Conservation (phyloP, 2,113 vertebrate species). For the Cryptomyrus ogoouensis region DNA sequence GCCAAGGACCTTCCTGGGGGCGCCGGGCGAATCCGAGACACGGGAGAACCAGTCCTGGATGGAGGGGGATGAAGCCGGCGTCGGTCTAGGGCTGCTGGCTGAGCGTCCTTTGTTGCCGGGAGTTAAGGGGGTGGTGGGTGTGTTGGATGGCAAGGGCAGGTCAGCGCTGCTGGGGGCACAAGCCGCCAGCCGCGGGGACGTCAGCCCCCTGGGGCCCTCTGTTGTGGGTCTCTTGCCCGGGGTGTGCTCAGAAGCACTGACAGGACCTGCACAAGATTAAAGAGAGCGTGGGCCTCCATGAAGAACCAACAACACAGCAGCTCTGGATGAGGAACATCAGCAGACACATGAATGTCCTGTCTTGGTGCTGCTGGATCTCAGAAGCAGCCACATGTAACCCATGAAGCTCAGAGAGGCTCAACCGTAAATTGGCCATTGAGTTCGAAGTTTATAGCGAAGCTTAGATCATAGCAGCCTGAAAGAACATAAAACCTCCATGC, state of each 20-base stretch:
- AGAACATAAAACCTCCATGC: not conserved
- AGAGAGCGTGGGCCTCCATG: not conserved
- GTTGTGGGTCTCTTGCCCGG: constrained; percentile 64
- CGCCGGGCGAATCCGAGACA: constrained; percentile 48
- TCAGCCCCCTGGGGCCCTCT: constrained; percentile 40
- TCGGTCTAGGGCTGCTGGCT: constrained; percentile 42
- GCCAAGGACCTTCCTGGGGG: constrained; percentile 59
- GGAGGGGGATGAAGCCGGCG: constrained; percentile 57
- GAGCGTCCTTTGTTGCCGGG: constrained; percentile 20
- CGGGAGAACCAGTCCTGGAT: constrained; percentile 77
- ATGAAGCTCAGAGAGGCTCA: not conserved
- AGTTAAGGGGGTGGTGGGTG: constrained; percentile 48
- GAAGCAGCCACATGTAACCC: not conserved
- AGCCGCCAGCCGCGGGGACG: constrained; percentile 69
- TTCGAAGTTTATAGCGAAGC: not conserved
- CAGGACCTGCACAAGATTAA: constrained; percentile 26
- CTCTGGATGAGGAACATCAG: not conserved
- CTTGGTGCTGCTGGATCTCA: not conserved
- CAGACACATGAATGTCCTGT: not conserved
- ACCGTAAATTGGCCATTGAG: not conserved
- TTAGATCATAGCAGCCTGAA: not conserved
- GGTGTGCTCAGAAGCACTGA: constrained; percentile 49
- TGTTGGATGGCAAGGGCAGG: constrained; percentile 76
- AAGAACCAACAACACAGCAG: not conserved
- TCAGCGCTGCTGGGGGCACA: constrained; percentile 75